phyloP scores from a whole-genome alignment of 2,797 vertebrate genomes.

The Pipistrellus pygmaeus region DNA sequence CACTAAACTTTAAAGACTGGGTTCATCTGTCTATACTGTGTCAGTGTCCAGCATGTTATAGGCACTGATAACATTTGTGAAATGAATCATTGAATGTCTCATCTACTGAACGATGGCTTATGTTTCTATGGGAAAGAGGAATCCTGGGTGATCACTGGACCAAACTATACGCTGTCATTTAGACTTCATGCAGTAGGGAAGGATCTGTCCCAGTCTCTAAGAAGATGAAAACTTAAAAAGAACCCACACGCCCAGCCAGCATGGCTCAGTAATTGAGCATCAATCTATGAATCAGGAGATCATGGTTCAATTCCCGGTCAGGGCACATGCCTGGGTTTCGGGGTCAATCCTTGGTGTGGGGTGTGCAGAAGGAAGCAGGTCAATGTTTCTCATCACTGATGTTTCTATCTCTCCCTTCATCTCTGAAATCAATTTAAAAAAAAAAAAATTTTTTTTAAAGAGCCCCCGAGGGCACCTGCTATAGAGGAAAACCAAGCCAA shows the following conservation, averaged over 20 bases:
- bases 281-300: too few species aligned
- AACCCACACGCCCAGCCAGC: not conserved
- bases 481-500: not conserved
- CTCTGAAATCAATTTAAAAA: too few species aligned
- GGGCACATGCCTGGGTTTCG: too few species aligned
- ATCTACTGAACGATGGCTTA: not conserved
- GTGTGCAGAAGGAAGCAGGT: too few species aligned
- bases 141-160: not conserved
- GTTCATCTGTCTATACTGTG: not conserved
- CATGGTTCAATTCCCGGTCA: too few species aligned
- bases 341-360: too few species aligned
- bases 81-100: not conserved
- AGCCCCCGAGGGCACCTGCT: not conserved
- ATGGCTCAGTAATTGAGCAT: too few species aligned
- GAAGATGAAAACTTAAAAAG: not conserved
- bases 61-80: not conserved
- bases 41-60: not conserved
- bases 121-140: not conserved
- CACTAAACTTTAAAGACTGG: not conserved
- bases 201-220: not conserved
- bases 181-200: not conserved
- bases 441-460: too few species aligned
- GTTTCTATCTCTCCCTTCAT: too few species aligned
- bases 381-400: too few species aligned
- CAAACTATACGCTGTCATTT: conserved; percentile 4